These are phyloP conservation scores for Myoxocephalus aenaeus DNA, from an alignment of 2,797 vertebrate genomes.

Conservation along the genomic window DNA sequence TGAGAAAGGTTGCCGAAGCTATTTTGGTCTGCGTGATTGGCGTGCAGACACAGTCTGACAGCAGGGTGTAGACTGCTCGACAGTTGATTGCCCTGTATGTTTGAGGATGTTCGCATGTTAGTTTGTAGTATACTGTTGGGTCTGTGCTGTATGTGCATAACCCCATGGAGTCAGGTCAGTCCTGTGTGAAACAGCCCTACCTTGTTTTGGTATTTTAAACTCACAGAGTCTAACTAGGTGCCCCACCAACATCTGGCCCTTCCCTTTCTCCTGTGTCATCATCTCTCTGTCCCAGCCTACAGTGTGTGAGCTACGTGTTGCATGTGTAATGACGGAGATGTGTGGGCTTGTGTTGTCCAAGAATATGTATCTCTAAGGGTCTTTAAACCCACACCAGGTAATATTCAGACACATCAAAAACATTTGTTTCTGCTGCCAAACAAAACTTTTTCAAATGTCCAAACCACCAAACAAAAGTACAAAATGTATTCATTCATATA, in stretches of 20 bases:
- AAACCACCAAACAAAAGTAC: conserved; percentile 17
- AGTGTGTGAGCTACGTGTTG: conserved; percentile 5
- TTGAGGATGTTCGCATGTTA: conserved; percentile 15
- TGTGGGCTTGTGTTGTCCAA: conserved; percentile 53
- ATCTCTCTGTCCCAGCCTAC: conserved; percentile 36
- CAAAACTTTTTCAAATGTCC: not conserved
- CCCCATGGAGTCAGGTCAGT: conserved; percentile 46
- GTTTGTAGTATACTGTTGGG: conserved; percentile 1
- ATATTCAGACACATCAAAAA: conserved; percentile 40
- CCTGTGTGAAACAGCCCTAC: conserved; percentile 58
- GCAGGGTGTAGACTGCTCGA: not conserved
- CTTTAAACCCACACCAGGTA: conserved; percentile 16
- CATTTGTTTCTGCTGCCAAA: conserved; percentile 27
- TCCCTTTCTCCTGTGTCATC: conserved; percentile 54
- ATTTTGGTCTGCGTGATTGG: conserved; percentile 26
- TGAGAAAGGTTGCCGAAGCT: conserved; percentile 26
- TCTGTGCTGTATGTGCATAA: conserved; percentile 17
- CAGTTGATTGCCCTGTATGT: conserved; percentile 1
- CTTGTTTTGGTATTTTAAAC: conserved; percentile 67
- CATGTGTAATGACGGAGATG: conserved; percentile 43
- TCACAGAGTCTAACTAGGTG: conserved; percentile 58
- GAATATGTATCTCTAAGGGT: conserved; percentile 46
- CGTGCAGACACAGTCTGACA: conserved; percentile 37
- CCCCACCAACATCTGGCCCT: conserved; percentile 27
- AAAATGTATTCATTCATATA: conserved; percentile 15